Evolutionary conservation across 2,888 invertebrate genomes (phyloP).

Genomic region (Boloria selene): DNA sequence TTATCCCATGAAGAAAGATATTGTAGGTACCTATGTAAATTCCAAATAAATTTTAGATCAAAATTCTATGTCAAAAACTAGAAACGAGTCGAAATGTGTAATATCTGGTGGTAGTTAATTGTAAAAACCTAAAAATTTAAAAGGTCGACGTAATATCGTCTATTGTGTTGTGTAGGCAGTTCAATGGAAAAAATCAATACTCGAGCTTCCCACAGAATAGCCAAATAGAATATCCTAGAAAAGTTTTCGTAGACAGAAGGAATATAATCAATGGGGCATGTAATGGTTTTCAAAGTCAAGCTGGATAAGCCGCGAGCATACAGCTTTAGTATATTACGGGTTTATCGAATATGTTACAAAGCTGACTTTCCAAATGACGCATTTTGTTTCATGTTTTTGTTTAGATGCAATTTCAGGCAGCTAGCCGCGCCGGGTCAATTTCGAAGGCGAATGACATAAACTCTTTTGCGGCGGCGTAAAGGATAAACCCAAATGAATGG

Average conservation of each 20-base stretch:
- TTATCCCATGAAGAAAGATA: too few species aligned
- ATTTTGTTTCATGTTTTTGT: slow-evolving; percentile 60
- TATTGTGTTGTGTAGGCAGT: slow-evolving; percentile 61
- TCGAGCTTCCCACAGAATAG: slow-evolving; percentile 40
- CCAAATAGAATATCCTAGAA: slow-evolving; percentile 34
- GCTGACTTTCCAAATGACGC: slow-evolving; percentile 38
- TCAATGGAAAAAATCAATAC: slow-evolving; percentile 73
- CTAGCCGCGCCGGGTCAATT: slow-evolving; percentile 63
- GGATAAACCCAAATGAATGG: slow-evolving; percentile 81
- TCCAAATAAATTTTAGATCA: too few species aligned
- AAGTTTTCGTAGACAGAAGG: slow-evolving; percentile 8
- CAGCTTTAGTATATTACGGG: slow-evolving; percentile 26
- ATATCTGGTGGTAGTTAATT: not conserved
- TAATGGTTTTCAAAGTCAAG: slow-evolving; percentile 25
- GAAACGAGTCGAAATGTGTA: not conserved
- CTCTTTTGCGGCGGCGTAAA: slow-evolving; percentile 82
- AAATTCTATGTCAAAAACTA: not conserved
- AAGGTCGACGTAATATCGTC: slow-evolving; percentile 39
- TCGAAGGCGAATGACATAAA: slow-evolving; percentile 77
- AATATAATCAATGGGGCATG: slow-evolving; percentile 21
- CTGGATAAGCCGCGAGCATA: slow-evolving; percentile 25
- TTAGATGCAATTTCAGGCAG: slow-evolving; percentile 67
- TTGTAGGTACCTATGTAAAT: too few species aligned
- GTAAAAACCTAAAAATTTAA: slow-evolving; percentile 7
- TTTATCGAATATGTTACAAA: slow-evolving; percentile 29